Conservation (phyloP, 1,140 invertebrate species). For the Psilanteris sp. region DNA sequence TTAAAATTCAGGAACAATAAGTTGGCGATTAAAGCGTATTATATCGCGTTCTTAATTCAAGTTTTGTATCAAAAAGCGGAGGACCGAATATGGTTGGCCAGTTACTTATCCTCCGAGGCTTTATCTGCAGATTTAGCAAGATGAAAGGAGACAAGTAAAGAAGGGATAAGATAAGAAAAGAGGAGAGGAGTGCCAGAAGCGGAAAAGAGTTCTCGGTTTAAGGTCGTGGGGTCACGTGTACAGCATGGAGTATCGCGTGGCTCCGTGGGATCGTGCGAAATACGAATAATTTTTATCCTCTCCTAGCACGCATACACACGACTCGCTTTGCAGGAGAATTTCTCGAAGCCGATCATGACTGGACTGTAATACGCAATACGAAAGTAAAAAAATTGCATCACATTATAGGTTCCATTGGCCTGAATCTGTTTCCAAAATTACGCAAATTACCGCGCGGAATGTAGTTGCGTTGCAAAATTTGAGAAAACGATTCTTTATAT, state of each 20-base stretch:
- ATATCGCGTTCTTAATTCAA: background rate
- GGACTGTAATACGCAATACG: constrained; percentile 40
- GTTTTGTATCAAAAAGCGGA: constrained; percentile 14
- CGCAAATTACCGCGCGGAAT: constrained; percentile 24
- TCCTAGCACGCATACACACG: constrained; percentile 63
- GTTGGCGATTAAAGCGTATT: too few relatives aligned
- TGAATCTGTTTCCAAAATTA: constrained; percentile 46
- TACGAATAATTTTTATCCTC: constrained; percentile 63
- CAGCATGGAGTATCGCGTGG: constrained; percentile 72
- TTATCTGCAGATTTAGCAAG: constrained; percentile 65
- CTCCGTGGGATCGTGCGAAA: constrained; percentile 72
- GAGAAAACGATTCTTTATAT: constrained; percentile 10
- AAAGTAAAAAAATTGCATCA: constrained; percentile 26
- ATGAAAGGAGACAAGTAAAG: constrained; percentile 53
- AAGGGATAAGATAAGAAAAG: constrained; percentile 59
- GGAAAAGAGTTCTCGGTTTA: constrained; percentile 74
- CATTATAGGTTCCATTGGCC: constrained; percentile 34
- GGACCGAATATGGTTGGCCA: constrained; percentile 44
- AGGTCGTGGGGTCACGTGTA: constrained; percentile 73
- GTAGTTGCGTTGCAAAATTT: constrained; percentile 7
- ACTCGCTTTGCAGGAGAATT: constrained; percentile 33
- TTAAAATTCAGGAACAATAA: too few relatives aligned
- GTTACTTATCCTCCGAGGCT: constrained; percentile 30
- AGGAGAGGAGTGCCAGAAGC: constrained; percentile 65
- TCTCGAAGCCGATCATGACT: constrained; percentile 33